Evolutionary conservation across 2,888 invertebrate genomes (phyloP).

Genomic region (Diarsia mendica): DNA sequence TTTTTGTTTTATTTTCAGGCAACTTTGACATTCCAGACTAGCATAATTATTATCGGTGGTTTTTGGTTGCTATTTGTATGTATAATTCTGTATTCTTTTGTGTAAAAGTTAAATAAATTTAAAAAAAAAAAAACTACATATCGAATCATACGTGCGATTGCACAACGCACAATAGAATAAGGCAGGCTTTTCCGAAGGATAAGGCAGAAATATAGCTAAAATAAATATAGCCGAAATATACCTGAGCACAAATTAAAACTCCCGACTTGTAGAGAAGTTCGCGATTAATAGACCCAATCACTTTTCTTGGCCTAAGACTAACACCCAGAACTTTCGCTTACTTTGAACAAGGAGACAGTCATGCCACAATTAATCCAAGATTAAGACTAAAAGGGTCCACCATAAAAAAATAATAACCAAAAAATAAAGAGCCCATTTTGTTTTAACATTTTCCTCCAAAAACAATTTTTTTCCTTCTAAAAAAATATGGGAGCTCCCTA

Average conservation of each 20-base stretch:
- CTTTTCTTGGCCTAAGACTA: background rate
- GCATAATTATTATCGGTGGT: too few relatives aligned
- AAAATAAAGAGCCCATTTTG: background rate
- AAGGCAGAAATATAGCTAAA: background rate
- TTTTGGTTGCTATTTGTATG: too few relatives aligned
- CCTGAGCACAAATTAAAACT: background rate
- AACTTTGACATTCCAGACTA: too few relatives aligned
- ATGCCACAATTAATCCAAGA: background rate
- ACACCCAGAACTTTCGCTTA: background rate
- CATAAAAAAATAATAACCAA: background rate
- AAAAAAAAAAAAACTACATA: too few relatives aligned
- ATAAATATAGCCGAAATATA: too few relatives aligned
- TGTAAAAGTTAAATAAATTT: too few relatives aligned
- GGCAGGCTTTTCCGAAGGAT: background rate
- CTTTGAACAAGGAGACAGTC: background rate
- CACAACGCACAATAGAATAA: background rate
- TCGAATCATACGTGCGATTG: too few relatives aligned
- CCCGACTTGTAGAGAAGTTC: background rate
- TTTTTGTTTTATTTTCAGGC: too few relatives aligned
- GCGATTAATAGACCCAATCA: background rate
- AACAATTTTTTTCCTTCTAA: background rate
- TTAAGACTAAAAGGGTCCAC: background rate
- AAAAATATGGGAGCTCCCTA: constrained; percentile 1
- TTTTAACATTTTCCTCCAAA: background rate
- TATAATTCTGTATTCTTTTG: too few relatives aligned